phyloP scores from a whole-genome alignment of 2,797 vertebrate species.

The Amazona finschi region DNA sequence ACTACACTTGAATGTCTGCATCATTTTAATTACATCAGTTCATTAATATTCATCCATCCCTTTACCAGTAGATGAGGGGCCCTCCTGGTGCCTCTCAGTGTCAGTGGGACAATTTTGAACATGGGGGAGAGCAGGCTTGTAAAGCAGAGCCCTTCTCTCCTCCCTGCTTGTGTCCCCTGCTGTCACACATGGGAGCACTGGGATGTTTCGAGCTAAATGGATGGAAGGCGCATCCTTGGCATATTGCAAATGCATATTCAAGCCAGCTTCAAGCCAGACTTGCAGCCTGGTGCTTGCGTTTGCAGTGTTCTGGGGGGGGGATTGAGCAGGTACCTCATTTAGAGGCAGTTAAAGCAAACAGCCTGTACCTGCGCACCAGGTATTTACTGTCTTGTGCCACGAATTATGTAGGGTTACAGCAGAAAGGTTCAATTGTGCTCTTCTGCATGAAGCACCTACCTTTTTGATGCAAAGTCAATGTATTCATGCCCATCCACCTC shows the following conservation, averaged over 20 bases:
- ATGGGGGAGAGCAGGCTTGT: neutral
- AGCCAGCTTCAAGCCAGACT: neutral
- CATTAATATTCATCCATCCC: conserved; percentile 58
- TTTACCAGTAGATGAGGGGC: conserved; percentile 31
- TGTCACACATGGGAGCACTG: rapidly evolving
- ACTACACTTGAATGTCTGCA: conserved; percentile 52
- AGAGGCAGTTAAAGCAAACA: neutral
- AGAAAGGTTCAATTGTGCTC: conserved; percentile 45
- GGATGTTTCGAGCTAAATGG: neutral
- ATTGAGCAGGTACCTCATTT: neutral
- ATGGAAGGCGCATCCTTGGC: neutral
- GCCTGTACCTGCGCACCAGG: conserved; percentile 49
- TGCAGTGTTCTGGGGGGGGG: neutral
- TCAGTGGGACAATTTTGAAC: neutral
- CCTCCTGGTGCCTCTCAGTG: conserved; percentile 28
- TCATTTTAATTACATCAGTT: conserved; percentile 65
- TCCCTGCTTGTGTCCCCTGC: neutral
- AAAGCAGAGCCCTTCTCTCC: neutral
- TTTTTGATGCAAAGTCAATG: conserved; percentile 22
- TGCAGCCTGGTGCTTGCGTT: neutral
- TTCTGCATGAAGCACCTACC: neutral
- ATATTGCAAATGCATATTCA: rapidly evolving
- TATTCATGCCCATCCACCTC: rapidly evolving
- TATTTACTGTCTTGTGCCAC: conserved; percentile 16
- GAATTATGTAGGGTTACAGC: conserved; percentile 67